phyloP scores from a whole-genome alignment of 2,797 vertebrate genomes.

The Catamblyrhynchus diadema region DNA sequence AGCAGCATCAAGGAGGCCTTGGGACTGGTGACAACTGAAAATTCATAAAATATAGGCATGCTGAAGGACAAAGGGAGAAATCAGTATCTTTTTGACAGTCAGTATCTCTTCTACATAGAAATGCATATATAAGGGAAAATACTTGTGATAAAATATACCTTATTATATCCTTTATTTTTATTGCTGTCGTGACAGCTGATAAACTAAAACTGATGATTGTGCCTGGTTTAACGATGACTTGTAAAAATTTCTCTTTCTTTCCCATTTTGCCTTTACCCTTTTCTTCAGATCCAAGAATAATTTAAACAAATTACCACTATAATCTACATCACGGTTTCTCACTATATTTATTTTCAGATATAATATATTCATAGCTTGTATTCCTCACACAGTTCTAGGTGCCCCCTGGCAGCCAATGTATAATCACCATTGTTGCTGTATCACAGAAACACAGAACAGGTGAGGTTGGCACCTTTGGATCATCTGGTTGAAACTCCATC shows the following conservation, averaged over 20 bases:
- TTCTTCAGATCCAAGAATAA: neutral
- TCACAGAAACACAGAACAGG: neutral
- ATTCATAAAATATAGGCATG: neutral
- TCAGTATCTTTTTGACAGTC: neutral
- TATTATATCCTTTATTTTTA: slow-evolving; percentile 1
- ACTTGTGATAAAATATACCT: neutral
- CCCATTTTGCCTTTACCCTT: neutral
- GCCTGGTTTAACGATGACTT: neutral
- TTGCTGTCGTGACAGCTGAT: neutral
- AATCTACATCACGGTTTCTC: neutral
- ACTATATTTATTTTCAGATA: neutral
- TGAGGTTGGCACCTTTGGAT: neutral
- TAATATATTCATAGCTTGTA: neutral
- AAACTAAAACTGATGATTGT: neutral
- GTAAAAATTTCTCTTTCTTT: neutral
- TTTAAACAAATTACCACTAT: neutral
- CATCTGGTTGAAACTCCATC: neutral
- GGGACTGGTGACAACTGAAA: neutral
- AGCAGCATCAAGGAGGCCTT: neutral
- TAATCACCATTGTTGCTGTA: neutral
- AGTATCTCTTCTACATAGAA: neutral
- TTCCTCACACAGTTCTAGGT: accelerated
- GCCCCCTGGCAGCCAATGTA: neutral
- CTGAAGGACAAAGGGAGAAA: neutral
- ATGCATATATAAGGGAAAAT: neutral